These are phyloP conservation scores for Tapera naevia DNA, from an alignment of 2,797 vertebrate genomes.

Conservation along the genomic window DNA sequence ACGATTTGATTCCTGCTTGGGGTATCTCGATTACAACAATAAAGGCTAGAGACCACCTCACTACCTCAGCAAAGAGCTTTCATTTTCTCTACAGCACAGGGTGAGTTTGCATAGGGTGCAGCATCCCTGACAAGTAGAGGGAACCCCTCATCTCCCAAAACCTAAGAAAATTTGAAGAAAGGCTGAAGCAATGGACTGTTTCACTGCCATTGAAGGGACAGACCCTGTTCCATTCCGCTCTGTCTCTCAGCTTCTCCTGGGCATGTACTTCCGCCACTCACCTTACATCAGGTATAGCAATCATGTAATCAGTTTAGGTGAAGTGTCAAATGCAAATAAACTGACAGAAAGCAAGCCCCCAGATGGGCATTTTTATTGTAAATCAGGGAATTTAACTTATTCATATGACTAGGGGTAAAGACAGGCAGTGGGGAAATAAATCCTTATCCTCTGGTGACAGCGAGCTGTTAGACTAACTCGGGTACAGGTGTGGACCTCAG, in stretches of 20 bases:
- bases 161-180: neutral
- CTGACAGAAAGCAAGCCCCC: neutral
- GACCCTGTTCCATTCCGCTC: neutral
- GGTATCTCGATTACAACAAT: neutral
- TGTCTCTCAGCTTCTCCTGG: neutral
- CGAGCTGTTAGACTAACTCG: neutral
- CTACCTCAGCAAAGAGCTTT: neutral
- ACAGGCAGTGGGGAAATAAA: neutral
- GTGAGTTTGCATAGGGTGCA: neutral
- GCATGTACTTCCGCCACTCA: rapidly evolving
- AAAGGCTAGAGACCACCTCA: neutral
- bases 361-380: neutral
- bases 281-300: neutral
- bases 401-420: neutral
- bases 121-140: rapidly evolving
- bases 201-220: neutral
- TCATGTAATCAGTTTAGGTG: neutral
- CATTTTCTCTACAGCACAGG: neutral
- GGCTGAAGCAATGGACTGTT: neutral
- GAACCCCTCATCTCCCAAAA: rapidly evolving
- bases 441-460: neutral
- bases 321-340: neutral
- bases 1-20: neutral
- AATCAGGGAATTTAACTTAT: neutral
- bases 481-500: neutral